phyloP scores from a whole-genome alignment of 2,113 vertebrate species.

The Rhinogobius similis region DNA sequence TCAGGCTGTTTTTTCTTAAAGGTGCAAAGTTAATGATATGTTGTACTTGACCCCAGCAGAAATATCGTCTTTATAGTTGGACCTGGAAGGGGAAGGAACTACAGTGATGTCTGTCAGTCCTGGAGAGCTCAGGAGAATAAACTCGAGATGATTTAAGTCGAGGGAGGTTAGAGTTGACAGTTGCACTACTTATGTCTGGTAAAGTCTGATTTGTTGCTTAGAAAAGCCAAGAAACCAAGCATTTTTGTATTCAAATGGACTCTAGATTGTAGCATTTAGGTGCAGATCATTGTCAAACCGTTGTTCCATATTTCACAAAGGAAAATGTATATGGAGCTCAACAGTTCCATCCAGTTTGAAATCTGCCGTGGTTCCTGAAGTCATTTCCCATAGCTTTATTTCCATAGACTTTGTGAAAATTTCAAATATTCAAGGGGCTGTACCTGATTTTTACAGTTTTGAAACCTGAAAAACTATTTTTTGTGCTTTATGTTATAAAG shows the following conservation, averaged over 20 bases:
- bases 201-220: background rate
- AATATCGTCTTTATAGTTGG: constrained; percentile 15
- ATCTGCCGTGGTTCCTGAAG: too few relatives aligned
- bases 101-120: constrained; percentile 19
- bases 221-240: background rate
- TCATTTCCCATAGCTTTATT: too few relatives aligned
- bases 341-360: too few relatives aligned
- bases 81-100: constrained; percentile 5
- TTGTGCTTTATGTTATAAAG: too few relatives aligned
- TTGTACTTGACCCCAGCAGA: constrained; percentile 41
- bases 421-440: too few relatives aligned
- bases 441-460: too few relatives aligned
- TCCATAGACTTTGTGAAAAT: too few relatives aligned
- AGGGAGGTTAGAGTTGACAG: background rate
- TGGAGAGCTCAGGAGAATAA: background rate
- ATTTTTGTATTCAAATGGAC: background rate
- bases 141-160: background rate
- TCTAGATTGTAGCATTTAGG: background rate
- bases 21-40: constrained; percentile 26
- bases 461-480: too few relatives aligned
- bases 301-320: background rate
- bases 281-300: too few relatives aligned
- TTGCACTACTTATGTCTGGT: background rate
- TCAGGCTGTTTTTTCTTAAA: constrained; percentile 32
- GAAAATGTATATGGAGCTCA: too few relatives aligned